phyloP scores from a whole-genome alignment of 2,888 invertebrate genomes.

The Nomada ruficornis region DNA sequence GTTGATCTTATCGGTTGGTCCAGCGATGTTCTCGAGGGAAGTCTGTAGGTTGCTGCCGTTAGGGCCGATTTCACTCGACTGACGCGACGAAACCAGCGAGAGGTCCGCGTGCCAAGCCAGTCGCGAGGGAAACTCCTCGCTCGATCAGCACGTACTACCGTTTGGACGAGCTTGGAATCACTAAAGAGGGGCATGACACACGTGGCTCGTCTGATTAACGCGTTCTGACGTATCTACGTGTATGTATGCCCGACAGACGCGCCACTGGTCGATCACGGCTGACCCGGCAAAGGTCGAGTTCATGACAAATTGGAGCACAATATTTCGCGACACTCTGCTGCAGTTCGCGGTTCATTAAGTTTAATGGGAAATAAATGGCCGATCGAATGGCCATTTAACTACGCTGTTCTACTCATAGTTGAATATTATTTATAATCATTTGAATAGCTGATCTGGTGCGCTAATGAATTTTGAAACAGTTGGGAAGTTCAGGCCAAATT shows the following conservation, averaged over 20 bases:
- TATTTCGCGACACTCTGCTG: too few relatives aligned
- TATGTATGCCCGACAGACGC: conserved; percentile 26
- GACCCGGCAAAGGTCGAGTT: conserved; percentile 48
- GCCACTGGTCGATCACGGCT: conserved; percentile 10
- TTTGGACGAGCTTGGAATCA: conserved; percentile 65
- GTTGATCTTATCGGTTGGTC: conserved; percentile 2
- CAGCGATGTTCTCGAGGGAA: conserved; percentile 12
- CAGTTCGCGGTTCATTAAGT: too few relatives aligned
- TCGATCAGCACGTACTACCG: conserved; percentile 62
- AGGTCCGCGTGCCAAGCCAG: conserved; percentile 16
- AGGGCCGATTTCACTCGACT: conserved; percentile 43
- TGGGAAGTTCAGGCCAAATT: too few relatives aligned
- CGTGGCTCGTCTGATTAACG: conserved; percentile 49
- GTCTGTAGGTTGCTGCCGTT: conserved; percentile 12
- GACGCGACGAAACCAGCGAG: conserved; percentile 57
- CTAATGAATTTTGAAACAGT: too few relatives aligned
- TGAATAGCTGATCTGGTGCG: too few relatives aligned
- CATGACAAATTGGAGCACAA: conserved; percentile 32
- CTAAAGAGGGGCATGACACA: conserved; percentile 63
- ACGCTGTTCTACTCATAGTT: too few relatives aligned
- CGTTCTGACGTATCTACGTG: conserved; percentile 30
- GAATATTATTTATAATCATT: too few relatives aligned
- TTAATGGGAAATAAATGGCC: too few relatives aligned
- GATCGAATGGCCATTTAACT: too few relatives aligned
- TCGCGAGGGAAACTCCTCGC: conserved; percentile 64